Base-by-base conservation (phyloP, 2,888 invertebrate genomes). In the Diloba caeruleocephala region DNA sequence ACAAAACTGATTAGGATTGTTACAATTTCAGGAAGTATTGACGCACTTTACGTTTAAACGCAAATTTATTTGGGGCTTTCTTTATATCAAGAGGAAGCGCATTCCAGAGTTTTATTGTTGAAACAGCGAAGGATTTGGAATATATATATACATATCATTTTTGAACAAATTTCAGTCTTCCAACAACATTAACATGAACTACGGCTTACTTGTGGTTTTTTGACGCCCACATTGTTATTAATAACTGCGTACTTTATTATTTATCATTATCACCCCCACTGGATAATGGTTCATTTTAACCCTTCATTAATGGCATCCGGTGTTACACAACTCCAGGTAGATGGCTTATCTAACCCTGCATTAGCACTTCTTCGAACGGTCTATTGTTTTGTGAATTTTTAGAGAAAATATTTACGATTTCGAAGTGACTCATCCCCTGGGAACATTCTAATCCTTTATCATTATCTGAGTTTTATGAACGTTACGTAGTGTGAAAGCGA, bases 301-400 rank as follows among this genome's bases (percentile, higher is more conserved):
- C 75, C 71, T 73, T 76, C 74, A 82, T 81, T 82, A 81, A 74
- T 70, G 71, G 65, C 80, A 79, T 84, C 85, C 83, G 77, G 81
- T 67, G 53, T 66, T 69, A 71, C 62, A 68, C 63, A 59, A 48
- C 55, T 62, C 51, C 84, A 82, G 82, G 82, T 83, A 84, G 49
- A 45, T n/a, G 44, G 74, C 78, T 85, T 83, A 87, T 83, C 87
- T 69, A 46, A 56, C 74, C 74, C 68, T 64, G 60, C 71, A 80
- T 86, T 85, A 87, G 72, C 82, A 81, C 78, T 84, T 83, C 79
- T 71, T 51, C 58, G 78, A 78, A 81, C 59, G 45, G 32, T 33
- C 63, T 66, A 64, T 78, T 78, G 72, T 77, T 70, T 77, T 53
- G 52, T 51, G 54, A 63, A 71, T 74, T 64, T 78, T 71, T 76